Percentiles rank a stretch among this genome's conserved stretches.
phyloP scores from a whole-genome alignment of 2,888 invertebrate genomes.

The Diloba caeruleocephala region DNA sequence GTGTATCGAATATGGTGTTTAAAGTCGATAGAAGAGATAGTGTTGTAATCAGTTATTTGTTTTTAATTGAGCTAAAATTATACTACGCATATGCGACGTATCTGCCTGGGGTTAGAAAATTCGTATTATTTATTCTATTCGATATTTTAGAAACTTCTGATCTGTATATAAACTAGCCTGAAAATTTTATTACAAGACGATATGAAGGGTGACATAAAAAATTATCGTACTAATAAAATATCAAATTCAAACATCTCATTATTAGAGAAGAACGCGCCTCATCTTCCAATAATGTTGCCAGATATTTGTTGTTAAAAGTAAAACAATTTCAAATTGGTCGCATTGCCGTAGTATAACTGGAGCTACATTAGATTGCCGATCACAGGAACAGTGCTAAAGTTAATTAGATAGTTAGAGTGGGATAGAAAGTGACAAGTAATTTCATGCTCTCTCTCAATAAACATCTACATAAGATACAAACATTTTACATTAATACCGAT shows the following conservation, averaged over 20 bases:
- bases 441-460: conserved; percentile 80
- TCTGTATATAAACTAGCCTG: no score
- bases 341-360: conserved; percentile 27
- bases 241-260: no score
- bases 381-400: conserved; percentile 42
- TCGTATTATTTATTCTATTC: no score
- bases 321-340: background rate
- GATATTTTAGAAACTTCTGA: no score
- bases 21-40: conserved; percentile 42
- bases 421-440: conserved; percentile 71
- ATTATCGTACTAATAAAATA: conserved; percentile 11
- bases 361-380: conserved; percentile 9
- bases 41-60: conserved; percentile 21
- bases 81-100: conserved; percentile 32
- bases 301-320: no score
- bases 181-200: background rate
- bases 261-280: no score
- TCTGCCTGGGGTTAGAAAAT: no score
- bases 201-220: conserved; percentile 3
- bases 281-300: no score
- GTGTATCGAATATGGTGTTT: conserved; percentile 18
- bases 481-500: conserved; percentile 78
- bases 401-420: conserved; percentile 44
- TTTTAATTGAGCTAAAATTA: conserved; percentile 30
- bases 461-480: conserved; percentile 75